Conservation (phyloP, 2,113 vertebrate species). For the Pycnonotus jocosus region DNA sequence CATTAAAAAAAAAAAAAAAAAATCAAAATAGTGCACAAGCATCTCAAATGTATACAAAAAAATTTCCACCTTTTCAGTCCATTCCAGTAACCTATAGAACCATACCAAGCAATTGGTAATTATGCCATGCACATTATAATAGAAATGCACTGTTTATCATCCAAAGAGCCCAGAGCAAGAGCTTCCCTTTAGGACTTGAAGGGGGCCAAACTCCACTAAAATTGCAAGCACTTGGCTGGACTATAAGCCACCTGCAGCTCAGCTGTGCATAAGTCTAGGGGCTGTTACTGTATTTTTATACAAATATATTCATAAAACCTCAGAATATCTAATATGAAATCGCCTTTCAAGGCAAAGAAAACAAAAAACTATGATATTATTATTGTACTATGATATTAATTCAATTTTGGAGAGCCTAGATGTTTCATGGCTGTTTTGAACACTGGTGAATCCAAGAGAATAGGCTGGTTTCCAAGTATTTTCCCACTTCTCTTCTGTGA, state of each 20-base stretch:
- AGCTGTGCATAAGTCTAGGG: background rate
- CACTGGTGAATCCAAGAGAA: background rate
- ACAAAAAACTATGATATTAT: background rate
- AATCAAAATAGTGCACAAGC: background rate
- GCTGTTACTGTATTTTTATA: background rate
- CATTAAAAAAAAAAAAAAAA: background rate
- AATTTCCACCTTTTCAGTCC: background rate
- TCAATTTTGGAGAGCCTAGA: background rate
- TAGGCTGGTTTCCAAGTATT: conserved; percentile 3
- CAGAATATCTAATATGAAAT: background rate
- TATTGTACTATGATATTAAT: background rate
- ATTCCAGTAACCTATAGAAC: background rate
- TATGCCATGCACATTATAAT: background rate
- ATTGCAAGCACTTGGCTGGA: background rate
- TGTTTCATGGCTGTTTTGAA: background rate
- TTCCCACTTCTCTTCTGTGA: background rate
- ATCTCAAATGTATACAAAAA: background rate
- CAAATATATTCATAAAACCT: background rate
- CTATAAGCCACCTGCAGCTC: conserved; percentile 16
- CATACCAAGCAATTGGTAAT: background rate
- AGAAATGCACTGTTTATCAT: background rate
- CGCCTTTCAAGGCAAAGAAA: background rate
- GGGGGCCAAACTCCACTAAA: background rate
- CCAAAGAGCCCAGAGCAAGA: background rate
- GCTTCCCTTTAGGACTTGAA: background rate